Conservation (phyloP, 2,888 invertebrate species). For the Pilophorus perplexus region DNA sequence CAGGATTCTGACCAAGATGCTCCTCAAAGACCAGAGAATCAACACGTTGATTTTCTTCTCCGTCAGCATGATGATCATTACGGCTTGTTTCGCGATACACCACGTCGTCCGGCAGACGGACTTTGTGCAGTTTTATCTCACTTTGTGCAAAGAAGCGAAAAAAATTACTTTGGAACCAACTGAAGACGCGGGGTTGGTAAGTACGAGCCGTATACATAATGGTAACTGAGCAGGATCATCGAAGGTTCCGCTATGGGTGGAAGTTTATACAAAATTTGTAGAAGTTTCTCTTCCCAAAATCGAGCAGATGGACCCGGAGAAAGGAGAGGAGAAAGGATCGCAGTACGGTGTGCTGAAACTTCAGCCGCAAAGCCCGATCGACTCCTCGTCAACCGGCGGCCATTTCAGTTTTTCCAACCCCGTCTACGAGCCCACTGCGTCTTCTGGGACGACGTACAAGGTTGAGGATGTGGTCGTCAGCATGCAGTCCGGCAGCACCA, state of each 20-base stretch:
- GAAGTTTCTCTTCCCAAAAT: constrained; percentile 1
- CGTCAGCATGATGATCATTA: constrained; percentile 72
- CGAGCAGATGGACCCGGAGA: constrained; percentile 62
- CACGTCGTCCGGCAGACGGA: constrained; percentile 74
- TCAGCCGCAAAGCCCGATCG: constrained; percentile 57
- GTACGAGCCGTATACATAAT: too few species aligned
- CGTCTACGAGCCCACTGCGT: constrained; percentile 70
- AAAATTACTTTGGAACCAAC: constrained; percentile 80
- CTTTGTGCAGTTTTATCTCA: constrained; percentile 79
- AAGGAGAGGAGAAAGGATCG: constrained; percentile 55
- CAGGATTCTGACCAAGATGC: constrained; percentile 77
- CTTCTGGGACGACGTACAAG: constrained; percentile 50
- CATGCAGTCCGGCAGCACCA: constrained; percentile 46
- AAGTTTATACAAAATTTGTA: too few species aligned
- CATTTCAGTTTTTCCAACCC: constrained; percentile 80
- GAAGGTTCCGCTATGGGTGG: too few species aligned
- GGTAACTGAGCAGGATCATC: too few species aligned
- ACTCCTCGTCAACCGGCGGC: constrained; percentile 52
- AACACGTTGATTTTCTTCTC: constrained; percentile 86
- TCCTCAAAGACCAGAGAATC: constrained; percentile 70
- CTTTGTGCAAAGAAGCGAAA: constrained; percentile 68
- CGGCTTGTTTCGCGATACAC: constrained; percentile 74
- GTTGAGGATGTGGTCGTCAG: constrained; percentile 69
- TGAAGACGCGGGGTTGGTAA: constrained; percentile 77
- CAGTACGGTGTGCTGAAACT: constrained; percentile 75